Evolutionary conservation across 2,888 invertebrate genomes (phyloP).

Genomic region (Rosalia funebris): DNA sequence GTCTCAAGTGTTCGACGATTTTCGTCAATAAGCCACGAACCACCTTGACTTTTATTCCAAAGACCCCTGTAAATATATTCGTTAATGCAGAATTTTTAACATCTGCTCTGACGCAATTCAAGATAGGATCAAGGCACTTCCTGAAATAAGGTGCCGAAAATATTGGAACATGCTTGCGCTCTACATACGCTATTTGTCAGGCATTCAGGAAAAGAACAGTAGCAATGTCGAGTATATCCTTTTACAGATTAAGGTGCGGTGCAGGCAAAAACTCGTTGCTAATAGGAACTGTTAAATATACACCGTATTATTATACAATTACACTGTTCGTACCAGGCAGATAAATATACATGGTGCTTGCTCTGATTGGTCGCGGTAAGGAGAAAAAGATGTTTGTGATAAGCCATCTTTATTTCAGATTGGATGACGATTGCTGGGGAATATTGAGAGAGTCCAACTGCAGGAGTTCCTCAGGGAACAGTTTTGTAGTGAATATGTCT

Average conservation of each 20-base stretch:
- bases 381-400: no score
- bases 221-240: conserved; percentile 5
- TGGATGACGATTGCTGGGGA: no score
- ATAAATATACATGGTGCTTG: no score
- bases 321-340: conserved; percentile 5
- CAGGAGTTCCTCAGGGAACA: no score
- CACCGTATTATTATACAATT: conserved; percentile 1
- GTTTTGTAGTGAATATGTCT: no score
- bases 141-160: conserved; percentile 1
- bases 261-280: conserved; percentile 10
- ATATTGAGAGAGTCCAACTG: no score
- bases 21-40: no score
- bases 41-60: no score
- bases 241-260: conserved; percentile 18
- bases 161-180: neutral
- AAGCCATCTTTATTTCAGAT: no score
- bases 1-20: no score
- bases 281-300: conserved; percentile 8
- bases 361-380: no score
- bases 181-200: neutral
- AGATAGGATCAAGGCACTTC: conserved; percentile 11
- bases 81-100: neutral
- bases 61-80: no score
- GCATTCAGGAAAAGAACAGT: neutral
- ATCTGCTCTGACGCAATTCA: neutral